phyloP scores from a whole-genome alignment of 2,113 vertebrate genomes.

The Xyrauchen texanus region DNA sequence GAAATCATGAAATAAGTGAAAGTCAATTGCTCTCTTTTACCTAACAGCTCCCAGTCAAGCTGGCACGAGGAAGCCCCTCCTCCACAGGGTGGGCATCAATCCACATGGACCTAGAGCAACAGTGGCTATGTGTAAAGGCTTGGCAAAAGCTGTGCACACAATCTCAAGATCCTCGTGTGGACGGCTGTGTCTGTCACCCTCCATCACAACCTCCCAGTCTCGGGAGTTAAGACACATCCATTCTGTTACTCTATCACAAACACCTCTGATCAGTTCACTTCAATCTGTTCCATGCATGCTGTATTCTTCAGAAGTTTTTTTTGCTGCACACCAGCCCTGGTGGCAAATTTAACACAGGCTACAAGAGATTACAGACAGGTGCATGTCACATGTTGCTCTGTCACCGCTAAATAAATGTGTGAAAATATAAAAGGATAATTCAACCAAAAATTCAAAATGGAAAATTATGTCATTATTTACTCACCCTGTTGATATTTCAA shows the following conservation, averaged over 20 bases:
- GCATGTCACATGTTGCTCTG: too few relatives aligned
- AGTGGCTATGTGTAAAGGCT: slow-evolving; percentile 71
- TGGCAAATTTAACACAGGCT: slow-evolving; percentile 13
- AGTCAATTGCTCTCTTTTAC: slow-evolving; percentile 49
- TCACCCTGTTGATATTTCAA: too few relatives aligned
- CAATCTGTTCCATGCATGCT: slow-evolving; percentile 44
- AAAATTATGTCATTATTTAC: too few relatives aligned
- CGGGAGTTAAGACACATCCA: slow-evolving; percentile 51
- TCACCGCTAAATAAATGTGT: too few relatives aligned
- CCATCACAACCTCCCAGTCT: slow-evolving; percentile 61
- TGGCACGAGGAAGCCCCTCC: slow-evolving; percentile 63
- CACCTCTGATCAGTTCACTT: slow-evolving; percentile 52
- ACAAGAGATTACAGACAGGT: background rate
- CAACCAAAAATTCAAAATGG: too few relatives aligned
- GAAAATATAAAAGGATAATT: too few relatives aligned
- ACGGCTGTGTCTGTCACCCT: slow-evolving; percentile 64
- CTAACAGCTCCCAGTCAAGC: slow-evolving; percentile 58
- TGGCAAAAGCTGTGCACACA: slow-evolving; percentile 61
- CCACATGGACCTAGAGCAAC: slow-evolving; percentile 67
- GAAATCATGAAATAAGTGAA: too few relatives aligned
- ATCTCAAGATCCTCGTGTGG: slow-evolving; percentile 64
- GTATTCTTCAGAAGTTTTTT: background rate
- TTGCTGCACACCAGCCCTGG: background rate
- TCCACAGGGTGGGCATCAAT: slow-evolving; percentile 66
- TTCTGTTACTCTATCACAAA: slow-evolving; percentile 54